These are phyloP conservation scores for Myodes glareolus DNA, from an alignment of 2,113 vertebrate species.

Conservation along the genomic window DNA sequence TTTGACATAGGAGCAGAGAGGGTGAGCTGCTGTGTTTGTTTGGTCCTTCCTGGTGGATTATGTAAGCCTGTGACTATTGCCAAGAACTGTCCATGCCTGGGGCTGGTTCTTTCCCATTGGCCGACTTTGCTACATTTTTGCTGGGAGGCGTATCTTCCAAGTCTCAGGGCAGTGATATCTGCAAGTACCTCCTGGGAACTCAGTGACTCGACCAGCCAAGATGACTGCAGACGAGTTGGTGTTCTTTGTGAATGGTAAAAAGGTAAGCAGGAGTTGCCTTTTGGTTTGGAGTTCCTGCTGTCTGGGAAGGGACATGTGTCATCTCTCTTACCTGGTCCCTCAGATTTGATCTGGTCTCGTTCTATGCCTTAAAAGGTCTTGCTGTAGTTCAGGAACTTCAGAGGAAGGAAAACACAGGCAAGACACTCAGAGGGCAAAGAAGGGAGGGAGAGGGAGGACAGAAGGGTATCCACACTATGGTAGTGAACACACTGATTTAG, in stretches of 20 bases:
- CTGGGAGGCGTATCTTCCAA: slow-evolving; percentile 45
- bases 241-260: slow-evolving; percentile 97
- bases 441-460: neutral
- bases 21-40: slow-evolving; percentile 2
- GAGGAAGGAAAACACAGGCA: neutral
- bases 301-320: neutral
- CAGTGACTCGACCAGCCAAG: neutral
- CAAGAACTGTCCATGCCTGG: slow-evolving; percentile 37
- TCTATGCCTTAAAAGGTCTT: neutral
- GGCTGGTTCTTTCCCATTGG: slow-evolving; percentile 50
- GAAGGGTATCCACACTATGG: neutral
- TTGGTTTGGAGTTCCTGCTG: neutral
- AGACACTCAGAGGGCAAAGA: neutral
- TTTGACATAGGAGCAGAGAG: neutral
- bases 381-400: neutral
- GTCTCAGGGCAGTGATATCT: neutral
- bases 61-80: slow-evolving; percentile 63
- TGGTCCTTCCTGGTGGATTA: slow-evolving; percentile 59
- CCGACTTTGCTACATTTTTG: slow-evolving; percentile 42
- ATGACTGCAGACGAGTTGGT: slow-evolving; percentile 87
- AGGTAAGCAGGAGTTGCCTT: slow-evolving; percentile 87
- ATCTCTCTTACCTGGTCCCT: neutral
- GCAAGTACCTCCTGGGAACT: neutral
- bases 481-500: neutral
- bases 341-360: neutral